Evolutionary conservation across 2,797 vertebrate species (phyloP), one percentile per base, ranked within the genome.

Genomic region (Amblyraja radiata): DNA sequence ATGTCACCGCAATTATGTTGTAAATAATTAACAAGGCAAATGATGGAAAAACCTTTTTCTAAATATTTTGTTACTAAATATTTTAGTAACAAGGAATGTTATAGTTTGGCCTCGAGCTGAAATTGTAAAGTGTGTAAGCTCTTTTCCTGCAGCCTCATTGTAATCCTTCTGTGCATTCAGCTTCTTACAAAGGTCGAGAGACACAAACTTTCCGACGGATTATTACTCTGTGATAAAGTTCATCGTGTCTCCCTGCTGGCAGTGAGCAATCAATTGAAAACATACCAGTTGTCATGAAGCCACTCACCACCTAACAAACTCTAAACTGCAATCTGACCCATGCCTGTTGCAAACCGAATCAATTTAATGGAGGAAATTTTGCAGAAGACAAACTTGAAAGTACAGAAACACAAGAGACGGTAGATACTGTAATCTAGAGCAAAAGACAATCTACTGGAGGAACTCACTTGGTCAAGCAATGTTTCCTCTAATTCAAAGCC

Each of bases 11-110:
- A 13, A 61, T 28, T 8, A 13, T 9, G 54, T 32, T 63, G 54
- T 63, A 86, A 86, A 63, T 61, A 63, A 86, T 86, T 63, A 58
- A 86, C 83, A 63, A 63, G 83, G 28, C n/a, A 28, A 86, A 86
- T 86, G 28, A 32, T 63, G 25, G 25, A 86, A 32, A 81, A 83
- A 3, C 46, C 9, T 10, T 46, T 46, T 46, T 46, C 39, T 46
- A 28, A 61, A 86, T 7, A 63, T n/a, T 32, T 28, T 61, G 58
- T 86, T 32, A 0, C 11, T 16, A 83, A 28, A 63, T 86, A 13
- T n/a, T 86, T 86, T 28, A 65, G 58, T 9, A 32, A 65, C 61
- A 58, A 63, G 18, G 18, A 81, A 81, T 81, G 8, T 54, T 1
- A 18, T 21, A 7, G 39, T 46, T 21, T 6, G 39, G 7, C 36